phyloP scores from a whole-genome alignment of 2,113 vertebrate species.

The Dendrocopos noguchii region DNA sequence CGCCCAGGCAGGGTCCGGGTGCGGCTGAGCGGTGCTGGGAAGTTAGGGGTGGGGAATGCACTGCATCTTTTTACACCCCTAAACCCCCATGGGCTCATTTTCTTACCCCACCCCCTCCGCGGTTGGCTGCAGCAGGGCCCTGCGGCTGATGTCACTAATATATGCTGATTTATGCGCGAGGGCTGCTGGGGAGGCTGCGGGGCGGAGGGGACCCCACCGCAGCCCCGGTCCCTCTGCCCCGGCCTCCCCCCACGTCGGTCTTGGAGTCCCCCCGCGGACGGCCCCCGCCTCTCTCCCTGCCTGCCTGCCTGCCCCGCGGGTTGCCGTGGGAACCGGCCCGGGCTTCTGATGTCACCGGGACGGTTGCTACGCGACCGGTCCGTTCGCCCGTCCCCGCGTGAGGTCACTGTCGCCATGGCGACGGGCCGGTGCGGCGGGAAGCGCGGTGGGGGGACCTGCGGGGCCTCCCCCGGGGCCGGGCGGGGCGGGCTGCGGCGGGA shows the following conservation, averaged over 20 bases:
- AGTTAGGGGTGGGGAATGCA: neutral
- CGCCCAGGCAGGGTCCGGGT: neutral
- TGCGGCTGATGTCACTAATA: neutral
- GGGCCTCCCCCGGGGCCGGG: neutral
- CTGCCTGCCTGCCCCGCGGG: constrained; percentile 4
- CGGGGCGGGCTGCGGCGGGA: neutral
- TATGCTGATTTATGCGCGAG: neutral
- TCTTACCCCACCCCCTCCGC: neutral
- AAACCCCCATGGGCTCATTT: neutral
- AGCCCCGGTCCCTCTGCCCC: neutral
- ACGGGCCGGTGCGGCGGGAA: neutral
- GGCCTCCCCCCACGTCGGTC: neutral
- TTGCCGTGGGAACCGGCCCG: constrained; percentile 74
- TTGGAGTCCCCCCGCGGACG: neutral
- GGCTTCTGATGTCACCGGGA: constrained; percentile 69
- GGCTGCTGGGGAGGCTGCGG: neutral
- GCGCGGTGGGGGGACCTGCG: neutral
- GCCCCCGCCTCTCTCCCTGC: neutral
- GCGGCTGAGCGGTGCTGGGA: neutral
- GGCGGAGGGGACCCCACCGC: neutral
- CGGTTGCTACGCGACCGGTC: constrained; percentile 71
- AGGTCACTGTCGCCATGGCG: constrained; percentile 63
- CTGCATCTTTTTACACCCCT: neutral
- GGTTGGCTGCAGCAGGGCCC: neutral
- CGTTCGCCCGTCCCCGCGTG: constrained; percentile 29